Conservation (phyloP, 2,888 invertebrate genomes). For the Nezara viridula region DNA sequence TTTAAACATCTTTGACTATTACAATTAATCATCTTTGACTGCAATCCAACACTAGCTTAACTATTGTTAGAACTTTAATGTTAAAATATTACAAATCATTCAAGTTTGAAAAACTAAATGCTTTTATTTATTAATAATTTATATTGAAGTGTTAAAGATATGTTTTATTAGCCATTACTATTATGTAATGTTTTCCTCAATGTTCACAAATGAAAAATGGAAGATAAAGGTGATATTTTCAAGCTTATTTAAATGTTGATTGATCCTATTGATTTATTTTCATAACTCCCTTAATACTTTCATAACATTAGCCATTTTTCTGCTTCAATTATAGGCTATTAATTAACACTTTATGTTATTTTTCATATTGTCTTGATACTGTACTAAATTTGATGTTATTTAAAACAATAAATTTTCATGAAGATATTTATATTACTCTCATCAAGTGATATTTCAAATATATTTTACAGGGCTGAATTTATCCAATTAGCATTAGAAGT, state of each 20-base stretch:
- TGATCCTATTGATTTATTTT: too few relatives aligned
- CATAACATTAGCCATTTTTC: too few relatives aligned
- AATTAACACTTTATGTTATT: not conserved
- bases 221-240: too few relatives aligned
- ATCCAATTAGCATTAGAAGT: conserved; percentile 84
- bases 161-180: not conserved
- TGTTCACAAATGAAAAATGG: too few relatives aligned
- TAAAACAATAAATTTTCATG: not conserved
- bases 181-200: not conserved
- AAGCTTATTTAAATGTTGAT: too few relatives aligned
- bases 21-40: too few relatives aligned
- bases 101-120: too few relatives aligned
- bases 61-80: too few relatives aligned
- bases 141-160: not conserved
- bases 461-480: conserved; percentile 88
- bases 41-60: too few relatives aligned
- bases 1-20: too few relatives aligned
- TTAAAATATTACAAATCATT: too few relatives aligned
- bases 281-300: too few relatives aligned
- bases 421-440: not conserved
- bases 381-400: not conserved
- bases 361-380: not conserved
- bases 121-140: not conserved
- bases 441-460: not conserved
- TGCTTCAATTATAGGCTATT: not conserved